These are phyloP conservation scores for Notothenia rossii DNA, from an alignment of 2,113 vertebrate genomes.

Conservation along the genomic window DNA sequence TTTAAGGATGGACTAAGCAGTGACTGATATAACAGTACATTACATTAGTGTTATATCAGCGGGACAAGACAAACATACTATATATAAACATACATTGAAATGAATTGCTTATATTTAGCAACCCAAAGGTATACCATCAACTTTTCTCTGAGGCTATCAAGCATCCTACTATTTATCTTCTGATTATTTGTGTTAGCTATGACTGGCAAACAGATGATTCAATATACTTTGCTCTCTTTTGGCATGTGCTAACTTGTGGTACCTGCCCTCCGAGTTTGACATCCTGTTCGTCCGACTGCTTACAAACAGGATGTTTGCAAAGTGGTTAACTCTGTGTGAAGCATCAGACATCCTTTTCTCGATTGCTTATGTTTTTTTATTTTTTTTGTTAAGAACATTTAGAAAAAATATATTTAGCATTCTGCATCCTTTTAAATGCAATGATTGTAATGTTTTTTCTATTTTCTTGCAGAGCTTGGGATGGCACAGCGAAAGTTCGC, in stretches of 20 bases:
- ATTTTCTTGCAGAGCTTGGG: conserved; percentile 87
- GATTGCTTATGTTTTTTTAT: not conserved
- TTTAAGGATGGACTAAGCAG: no score
- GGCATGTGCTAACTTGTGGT: not conserved
- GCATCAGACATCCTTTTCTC: conserved; percentile 24
- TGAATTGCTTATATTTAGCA: not conserved
- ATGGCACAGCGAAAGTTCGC: conserved; percentile 96
- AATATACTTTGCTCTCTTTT: conserved; percentile 10
- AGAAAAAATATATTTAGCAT: not conserved
- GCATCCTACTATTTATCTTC: not conserved
- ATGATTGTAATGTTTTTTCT: not conserved
- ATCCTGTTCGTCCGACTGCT: not conserved
- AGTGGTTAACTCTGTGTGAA: conserved; percentile 25
- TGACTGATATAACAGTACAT: not conserved
- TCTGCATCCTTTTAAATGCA: not conserved
- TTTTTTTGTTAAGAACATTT: not conserved
- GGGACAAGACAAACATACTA: not conserved
- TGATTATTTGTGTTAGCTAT: not conserved
- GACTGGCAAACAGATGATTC: conserved; percentile 1
- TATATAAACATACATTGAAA: no score
- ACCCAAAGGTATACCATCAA: not conserved
- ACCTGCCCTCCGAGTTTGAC: not conserved
- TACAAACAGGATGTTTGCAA: conserved; percentile 71
- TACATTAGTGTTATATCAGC: not conserved
- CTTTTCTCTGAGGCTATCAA: not conserved